These are phyloP conservation scores for Pseudorhombus dupliciocellatus DNA, from an alignment of 2,113 vertebrate genomes.

Conservation along the genomic window DNA sequence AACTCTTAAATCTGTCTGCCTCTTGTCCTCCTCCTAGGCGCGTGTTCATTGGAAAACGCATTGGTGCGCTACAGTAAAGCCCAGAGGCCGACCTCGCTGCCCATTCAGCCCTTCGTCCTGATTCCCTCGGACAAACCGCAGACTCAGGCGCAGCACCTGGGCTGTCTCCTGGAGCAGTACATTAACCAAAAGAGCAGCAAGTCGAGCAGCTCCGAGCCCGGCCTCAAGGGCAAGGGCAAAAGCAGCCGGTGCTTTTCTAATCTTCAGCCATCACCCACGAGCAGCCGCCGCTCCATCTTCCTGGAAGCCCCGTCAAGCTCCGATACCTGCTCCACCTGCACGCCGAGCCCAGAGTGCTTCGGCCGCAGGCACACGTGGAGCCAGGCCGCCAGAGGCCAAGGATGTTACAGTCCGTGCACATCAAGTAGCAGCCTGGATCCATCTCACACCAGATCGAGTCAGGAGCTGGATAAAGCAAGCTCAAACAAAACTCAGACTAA, in stretches of 20 bases:
- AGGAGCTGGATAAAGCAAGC: slow-evolving; percentile 30
- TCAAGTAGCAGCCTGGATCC: slow-evolving; percentile 61
- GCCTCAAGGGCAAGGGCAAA: slow-evolving; percentile 58
- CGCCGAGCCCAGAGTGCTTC: slow-evolving; percentile 72
- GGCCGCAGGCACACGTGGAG: slow-evolving; percentile 47
- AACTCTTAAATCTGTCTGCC: background rate
- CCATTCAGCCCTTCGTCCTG: slow-evolving; percentile 95
- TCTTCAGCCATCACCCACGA: slow-evolving; percentile 83
- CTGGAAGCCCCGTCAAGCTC: slow-evolving; percentile 82
- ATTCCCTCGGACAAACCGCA: slow-evolving; percentile 84
- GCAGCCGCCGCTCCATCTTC: slow-evolving; percentile 84
- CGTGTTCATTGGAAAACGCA: slow-evolving; percentile 75
- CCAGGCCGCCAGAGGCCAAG: slow-evolving; percentile 38
- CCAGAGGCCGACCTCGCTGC: slow-evolving; percentile 93
- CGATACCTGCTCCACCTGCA: slow-evolving; percentile 89
- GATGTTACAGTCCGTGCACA: slow-evolving; percentile 67
- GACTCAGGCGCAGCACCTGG: slow-evolving; percentile 80
- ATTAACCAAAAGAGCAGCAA: slow-evolving; percentile 85
- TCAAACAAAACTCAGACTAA: slow-evolving; percentile 23
- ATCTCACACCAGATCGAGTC: background rate
- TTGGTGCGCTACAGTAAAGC: slow-evolving; percentile 90
- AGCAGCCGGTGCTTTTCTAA: slow-evolving; percentile 73
- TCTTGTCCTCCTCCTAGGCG: slow-evolving; percentile 71
- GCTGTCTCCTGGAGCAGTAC: slow-evolving; percentile 88
- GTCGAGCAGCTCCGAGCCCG: slow-evolving; percentile 37